Evolutionary conservation across 1,140 invertebrate species (phyloP), one percentile per base, ranked within the genome.

Genomic region (Pachyrhynchus sulphureomaculatus): DNA sequence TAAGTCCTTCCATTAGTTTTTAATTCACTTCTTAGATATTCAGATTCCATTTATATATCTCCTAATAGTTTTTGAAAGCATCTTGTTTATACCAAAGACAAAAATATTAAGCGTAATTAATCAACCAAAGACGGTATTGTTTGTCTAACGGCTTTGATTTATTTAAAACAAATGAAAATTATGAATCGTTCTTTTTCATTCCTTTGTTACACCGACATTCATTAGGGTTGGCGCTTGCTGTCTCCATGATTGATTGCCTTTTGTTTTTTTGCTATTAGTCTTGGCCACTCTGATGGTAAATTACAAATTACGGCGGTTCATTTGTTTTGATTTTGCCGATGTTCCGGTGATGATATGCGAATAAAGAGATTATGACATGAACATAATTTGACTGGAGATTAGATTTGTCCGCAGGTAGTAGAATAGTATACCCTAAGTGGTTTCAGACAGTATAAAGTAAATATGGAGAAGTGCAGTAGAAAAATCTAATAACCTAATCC

Each of bases 151-250:
- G 44, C 47, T 68, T 64, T 70, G 68, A 68, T 70, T 70, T 68
- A 70, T 70, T 70, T 64, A 68, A 68, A 68, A 70, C 68, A 70
- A 70, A 69, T 66, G 64, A 64, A 68, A 70, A 66, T 70, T 70
- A 70, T 68, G 69, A 68, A 62, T 70, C 64, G 66, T 62, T 67
- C 60, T 68, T 66, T 67, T 68, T 70, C 49, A 49, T 60, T 68
- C 58, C 66, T 68, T 70, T 70, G 66, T 68, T 60, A 66, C 63
- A 66, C 68, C 68, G 68, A 62, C 68, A 54, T 68, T 70, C 68
- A 70, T 70, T 70, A 70, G 60, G 51, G 37, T 61, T 64, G 66
- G 66, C 68, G 66, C 68, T 66, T 59, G 66, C 66, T 62, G 66
- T 70, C 63, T 24, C 42, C 48, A 49, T 70, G 68, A 70, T 70